phyloP scores from a whole-genome alignment of 2,888 invertebrate species.

The Hecatera dysodea region DNA sequence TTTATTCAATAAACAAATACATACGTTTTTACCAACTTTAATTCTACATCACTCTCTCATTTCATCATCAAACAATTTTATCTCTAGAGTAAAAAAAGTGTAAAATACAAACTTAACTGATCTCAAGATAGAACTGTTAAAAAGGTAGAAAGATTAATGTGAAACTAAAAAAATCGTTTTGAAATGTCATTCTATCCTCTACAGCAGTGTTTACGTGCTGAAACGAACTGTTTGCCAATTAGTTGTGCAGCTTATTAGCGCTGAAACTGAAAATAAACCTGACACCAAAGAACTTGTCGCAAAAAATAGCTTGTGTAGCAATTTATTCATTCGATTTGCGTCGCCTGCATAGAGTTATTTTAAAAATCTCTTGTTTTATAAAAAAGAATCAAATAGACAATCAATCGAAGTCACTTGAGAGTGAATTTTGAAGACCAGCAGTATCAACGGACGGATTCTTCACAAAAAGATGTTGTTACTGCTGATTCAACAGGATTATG shows the following conservation, averaged over 20 bases:
- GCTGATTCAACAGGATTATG: no score
- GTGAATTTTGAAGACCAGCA: not conserved
- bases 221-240: conserved; percentile 45
- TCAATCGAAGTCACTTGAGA: not conserved
- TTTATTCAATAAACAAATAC: no score
- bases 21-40: no score
- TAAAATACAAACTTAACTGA: no score
- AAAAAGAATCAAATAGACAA: conserved; percentile 32
- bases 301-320: conserved; percentile 5
- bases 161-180: conserved; percentile 11
- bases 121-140: not conserved
- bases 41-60: no score
- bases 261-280: conserved; percentile 36
- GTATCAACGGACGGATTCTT: no score
- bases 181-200: conserved; percentile 18
- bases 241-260: conserved; percentile 41
- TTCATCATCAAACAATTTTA: no score
- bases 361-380: conserved; percentile 21
- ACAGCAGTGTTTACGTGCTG: conserved; percentile 17
- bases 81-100: no score
- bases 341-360: not conserved
- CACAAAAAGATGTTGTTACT: no score
- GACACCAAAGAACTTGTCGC: not conserved
- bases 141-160: not conserved
- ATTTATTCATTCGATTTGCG: conserved; percentile 1